Base-by-base conservation (phyloP, 2,888 invertebrate genomes). In the Strigamia crassipes region DNA sequence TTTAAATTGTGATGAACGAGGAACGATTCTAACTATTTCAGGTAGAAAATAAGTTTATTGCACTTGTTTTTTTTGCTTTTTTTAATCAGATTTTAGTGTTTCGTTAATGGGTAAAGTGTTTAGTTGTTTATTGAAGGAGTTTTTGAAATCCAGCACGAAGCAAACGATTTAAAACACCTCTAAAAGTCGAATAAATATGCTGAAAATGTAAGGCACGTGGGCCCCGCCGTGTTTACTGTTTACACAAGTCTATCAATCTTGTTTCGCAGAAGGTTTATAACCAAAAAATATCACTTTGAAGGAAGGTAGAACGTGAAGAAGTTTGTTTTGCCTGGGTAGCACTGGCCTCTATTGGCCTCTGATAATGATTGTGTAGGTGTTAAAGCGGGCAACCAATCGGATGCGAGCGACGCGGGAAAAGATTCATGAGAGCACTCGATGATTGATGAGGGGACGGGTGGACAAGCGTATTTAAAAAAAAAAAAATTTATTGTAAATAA, bases 341-440 rank as follows among this genome's bases (percentile, higher is more conserved):
- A 56, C 18, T 56, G 56, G 56, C 56, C 56, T 56, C 56, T 56
- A 56, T 56, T 56, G 56, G 56, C 56, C 56, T 56, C 56, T 56
- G 56, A 56, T 56, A 56, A 56, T 56, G 56, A 56, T 56, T 56
- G 56, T 56, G 56, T 56, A 56, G 56, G 56, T 56, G 56, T 56
- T 18, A 18, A 56, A 56, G 18, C 21, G 18, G 56, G 56, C 56
- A 56, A 21, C 56, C 56, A 56, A 56, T 56, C 56, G n/a, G 18
- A 9, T 56, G 21, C 18, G 8, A 56, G 56, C 21, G 56, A 56
- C 56, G 56, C 56, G 56, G n/a, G 56, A 56, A 56, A 56, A 56
- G 56, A 56, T 56, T 56, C 56, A 56, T 56, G 56, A 56, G 56
- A n/a, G 56, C 56, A 56, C 56, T 56, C 18, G 8, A 56, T 56